Conservation (phyloP, 2,113 vertebrate species). For the Lates calcarifer region DNA sequence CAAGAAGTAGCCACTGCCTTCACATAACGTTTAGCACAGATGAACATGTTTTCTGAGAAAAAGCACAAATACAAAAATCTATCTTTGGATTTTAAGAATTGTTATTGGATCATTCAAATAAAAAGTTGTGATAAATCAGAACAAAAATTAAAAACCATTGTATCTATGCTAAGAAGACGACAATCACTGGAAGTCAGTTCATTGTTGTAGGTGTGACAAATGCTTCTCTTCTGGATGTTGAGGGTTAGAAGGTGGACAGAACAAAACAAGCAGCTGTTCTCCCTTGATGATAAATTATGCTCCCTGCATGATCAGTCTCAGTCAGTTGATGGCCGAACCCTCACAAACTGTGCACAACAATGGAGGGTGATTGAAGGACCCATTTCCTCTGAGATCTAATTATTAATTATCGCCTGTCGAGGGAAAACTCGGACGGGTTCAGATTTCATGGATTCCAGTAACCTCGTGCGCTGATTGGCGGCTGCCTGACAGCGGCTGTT, state of each 20-base stretch:
- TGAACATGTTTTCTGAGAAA: too few species aligned
- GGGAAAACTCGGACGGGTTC: conserved; percentile 47
- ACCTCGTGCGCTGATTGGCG: conserved; percentile 58
- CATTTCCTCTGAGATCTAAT: conserved; percentile 70
- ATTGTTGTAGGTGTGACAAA: conserved; percentile 16
- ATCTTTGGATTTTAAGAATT: too few species aligned
- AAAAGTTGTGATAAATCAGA: too few species aligned
- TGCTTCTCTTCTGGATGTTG: conserved; percentile 22
- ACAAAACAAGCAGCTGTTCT: conserved; percentile 55
- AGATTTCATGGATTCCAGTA: conserved; percentile 58
- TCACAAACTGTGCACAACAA: conserved; percentile 31
- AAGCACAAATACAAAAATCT: neutral
- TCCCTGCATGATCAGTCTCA: conserved; percentile 56
- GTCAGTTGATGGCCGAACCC: conserved; percentile 39
- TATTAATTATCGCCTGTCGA: conserved; percentile 66
- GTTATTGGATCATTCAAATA: too few species aligned
- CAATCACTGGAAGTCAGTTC: neutral
- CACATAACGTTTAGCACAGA: too few species aligned
- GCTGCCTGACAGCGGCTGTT: conserved; percentile 46
- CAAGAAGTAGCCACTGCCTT: too few species aligned
- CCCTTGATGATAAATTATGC: conserved; percentile 63
- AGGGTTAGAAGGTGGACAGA: conserved; percentile 32
- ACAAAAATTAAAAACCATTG: too few species aligned
- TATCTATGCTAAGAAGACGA: too few species aligned
- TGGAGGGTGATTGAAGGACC: conserved; percentile 65